Percentiles rank a stretch among this genome's conserved stretches.
Conservation (phyloP, 1,140 invertebrate species). For the Leptinotarsa lineolata region DNA sequence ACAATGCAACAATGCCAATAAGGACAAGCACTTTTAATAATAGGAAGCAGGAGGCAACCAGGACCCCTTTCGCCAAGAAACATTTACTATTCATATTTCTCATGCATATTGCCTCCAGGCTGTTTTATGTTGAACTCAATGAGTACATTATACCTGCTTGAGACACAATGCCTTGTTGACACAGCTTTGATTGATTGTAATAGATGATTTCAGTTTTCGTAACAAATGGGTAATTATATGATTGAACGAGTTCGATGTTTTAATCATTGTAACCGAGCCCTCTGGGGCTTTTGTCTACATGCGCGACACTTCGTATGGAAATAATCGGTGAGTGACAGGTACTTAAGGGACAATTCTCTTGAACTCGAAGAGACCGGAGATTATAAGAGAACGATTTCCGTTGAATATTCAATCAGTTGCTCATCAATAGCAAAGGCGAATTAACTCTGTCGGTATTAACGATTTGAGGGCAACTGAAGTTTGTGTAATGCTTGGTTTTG, state of each 20-base stretch:
- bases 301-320: constrained; percentile 7
- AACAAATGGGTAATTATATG: constrained; percentile 8
- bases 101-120: not conserved
- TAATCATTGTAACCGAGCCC: constrained; percentile 2
- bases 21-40: not conserved
- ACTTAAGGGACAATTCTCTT: constrained; percentile 6
- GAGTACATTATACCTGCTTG: constrained; percentile 8
- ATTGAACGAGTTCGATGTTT: constrained; percentile 3
- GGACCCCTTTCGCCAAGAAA: not conserved
- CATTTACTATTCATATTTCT: constrained; percentile 3
- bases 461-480: no score
- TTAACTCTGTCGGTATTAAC: no score
- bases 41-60: not conserved
- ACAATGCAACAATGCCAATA: not conserved
- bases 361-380: not conserved
- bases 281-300: not conserved
- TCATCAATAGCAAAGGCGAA: no score
- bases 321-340: constrained; percentile 1
- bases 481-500: no score
- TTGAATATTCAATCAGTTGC: not conserved
- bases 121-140: not conserved
- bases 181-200: constrained; percentile 5
- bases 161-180: not conserved
- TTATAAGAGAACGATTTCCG: not conserved
- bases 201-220: constrained; percentile 6